Percentiles rank a stretch among this genome's conserved stretches.
These are phyloP conservation scores for Temnothorax curvispinosus DNA, from an alignment of 1,140 invertebrate genomes.

Conservation along the genomic window DNA sequence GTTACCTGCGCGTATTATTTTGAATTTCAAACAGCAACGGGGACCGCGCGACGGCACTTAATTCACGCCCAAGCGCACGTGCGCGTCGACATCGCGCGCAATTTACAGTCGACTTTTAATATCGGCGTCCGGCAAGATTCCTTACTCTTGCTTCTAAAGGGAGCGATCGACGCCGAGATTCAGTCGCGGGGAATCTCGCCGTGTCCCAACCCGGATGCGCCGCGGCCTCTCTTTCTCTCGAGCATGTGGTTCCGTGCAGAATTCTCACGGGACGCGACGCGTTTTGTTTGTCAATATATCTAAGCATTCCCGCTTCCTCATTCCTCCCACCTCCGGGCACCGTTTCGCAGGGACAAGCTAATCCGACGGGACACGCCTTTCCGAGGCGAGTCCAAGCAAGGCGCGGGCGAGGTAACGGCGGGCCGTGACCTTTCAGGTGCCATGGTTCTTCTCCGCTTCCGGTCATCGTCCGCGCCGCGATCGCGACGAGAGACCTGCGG, in stretches of 20 bases:
- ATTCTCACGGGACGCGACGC: conserved; percentile 32
- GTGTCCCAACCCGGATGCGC: conserved; percentile 24
- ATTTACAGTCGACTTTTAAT: conserved; percentile 28
- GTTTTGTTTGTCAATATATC: conserved; percentile 43
- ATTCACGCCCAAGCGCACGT: conserved; percentile 9
- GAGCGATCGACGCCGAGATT: background rate
- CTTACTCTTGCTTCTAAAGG: background rate
- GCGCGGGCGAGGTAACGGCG: conserved; percentile 25
- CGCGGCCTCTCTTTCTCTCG: background rate
- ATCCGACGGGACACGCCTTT: conserved; percentile 50
- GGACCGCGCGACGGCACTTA: background rate
- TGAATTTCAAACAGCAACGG: conserved; percentile 33
- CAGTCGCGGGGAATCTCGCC: background rate
- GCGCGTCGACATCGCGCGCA: background rate
- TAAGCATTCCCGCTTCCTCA: conserved; percentile 36
- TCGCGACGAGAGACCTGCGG: conserved; percentile 23
- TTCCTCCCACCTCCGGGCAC: background rate
- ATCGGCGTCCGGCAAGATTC: background rate
- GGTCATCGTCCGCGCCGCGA: conserved; percentile 53
- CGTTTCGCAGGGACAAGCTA: conserved; percentile 56
- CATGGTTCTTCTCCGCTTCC: conserved; percentile 40
- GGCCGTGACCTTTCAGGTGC: conserved; percentile 48
- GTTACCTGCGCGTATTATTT: conserved; percentile 28
- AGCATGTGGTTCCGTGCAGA: background rate
- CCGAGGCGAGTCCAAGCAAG: background rate